Base-by-base conservation (phyloP, 1,140 invertebrate species). In the Temnothorax longispinosus region DNA sequence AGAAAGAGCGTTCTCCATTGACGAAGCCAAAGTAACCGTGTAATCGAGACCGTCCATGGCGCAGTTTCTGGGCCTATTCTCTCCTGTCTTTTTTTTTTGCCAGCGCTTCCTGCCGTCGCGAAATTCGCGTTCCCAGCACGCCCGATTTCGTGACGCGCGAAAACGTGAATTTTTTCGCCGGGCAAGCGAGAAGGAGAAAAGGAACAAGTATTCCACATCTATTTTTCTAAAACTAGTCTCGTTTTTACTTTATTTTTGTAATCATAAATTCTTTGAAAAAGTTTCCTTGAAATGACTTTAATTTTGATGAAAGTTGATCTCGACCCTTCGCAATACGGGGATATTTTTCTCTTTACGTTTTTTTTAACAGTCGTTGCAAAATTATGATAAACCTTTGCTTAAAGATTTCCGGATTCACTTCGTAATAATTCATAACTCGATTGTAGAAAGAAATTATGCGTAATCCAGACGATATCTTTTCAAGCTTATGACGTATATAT, bases 11-110 rank as follows among this genome's bases (percentile, higher is more conserved):
- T 74, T 90, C 90, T 86, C 89, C 88, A 93, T 93, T 93, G 87
- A 91, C 85, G 89, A 84, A 82, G 90, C 89, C 92, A 94, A 94
- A 94, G 94, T 93, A 94, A 94, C 89, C 93, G 91, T 94, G 92
- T 94, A 94, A 94, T 94, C 88, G 89, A 88, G 89, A 91, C 91
- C 50, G 69, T 32, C 58, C 60, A 72, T 62, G 74, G 72, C 78
- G 69, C 64, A 87, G 77, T 85, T 87, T 75, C 81, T 85, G 69
- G 54, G 27, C 27, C 65, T 87, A 85, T 85, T 75, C 44, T 82
- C 27, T 62, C 71, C 50, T 87, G 76, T n/a, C 10, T 13, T 38
- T 44, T 32, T 41, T 54, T 81, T 74, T 38, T 44, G 56, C 35
- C 58, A 52, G 41, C 44, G 32, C 32, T 75, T 84, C 80, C 80